A percentile compares a stretch with the other conserved stretches of the same genome.
Evolutionary conservation across 1,140 invertebrate species (phyloP).

Genomic region (Caenorhabditis tropicalis): DNA sequence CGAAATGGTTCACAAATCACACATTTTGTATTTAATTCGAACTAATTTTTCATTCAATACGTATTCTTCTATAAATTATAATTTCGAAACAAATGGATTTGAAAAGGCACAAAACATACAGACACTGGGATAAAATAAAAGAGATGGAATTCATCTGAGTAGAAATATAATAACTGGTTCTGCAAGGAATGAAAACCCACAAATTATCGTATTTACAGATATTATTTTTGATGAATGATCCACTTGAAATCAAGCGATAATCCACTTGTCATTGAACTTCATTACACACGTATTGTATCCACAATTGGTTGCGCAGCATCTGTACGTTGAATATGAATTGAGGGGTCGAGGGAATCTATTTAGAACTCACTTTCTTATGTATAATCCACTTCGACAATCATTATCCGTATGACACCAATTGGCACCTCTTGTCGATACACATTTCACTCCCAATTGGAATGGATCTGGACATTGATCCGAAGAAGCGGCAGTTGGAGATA

Average conservation of each 20-base stretch:
- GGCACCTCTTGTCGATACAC: conserved; percentile 9
- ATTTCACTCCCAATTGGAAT: conserved; percentile 42
- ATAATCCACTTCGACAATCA: conserved; percentile 36
- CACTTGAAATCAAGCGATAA: conserved; percentile 34
- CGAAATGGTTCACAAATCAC: not conserved
- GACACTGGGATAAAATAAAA: conserved; percentile 28
- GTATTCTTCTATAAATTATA: conserved; percentile 6
- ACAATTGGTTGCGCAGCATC: conserved; percentile 47
- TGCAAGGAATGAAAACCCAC: not conserved
- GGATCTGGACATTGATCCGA: conserved; percentile 47
- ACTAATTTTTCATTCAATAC: not conserved
- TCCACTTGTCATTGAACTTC: conserved; percentile 48
- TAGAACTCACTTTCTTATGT: conserved; percentile 46
- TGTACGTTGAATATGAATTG: not conserved
- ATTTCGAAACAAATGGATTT: not conserved
- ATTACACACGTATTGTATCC: conserved; percentile 49
- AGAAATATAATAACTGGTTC: conserved; percentile 41
- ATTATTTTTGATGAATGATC: not conserved
- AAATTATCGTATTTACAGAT: conserved; percentile 25
- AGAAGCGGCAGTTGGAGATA: not conserved
- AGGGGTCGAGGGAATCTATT: not conserved
- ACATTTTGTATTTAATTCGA: not conserved
- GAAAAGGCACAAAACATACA: not conserved
- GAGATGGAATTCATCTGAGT: conserved; percentile 25
- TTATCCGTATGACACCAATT: conserved; percentile 39